Evolutionary conservation across 2,113 vertebrate species (phyloP).

Genomic region (cattle (Bos taurus)): ARS-UCD2.0 NC_037357.1:116478501-116479000

Average conservation of each 20-base stretch:
- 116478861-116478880: not conserved
- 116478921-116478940: not conserved
- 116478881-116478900: not conserved
- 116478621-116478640: constrained; percentile 10
- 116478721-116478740: not conserved
- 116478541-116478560: not conserved
- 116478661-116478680: constrained; percentile 6
- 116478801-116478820: constrained; percentile 4
- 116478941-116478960: not conserved
- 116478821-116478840: not conserved
- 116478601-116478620: not conserved
- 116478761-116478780: not conserved
- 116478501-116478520: not conserved
- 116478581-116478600: not conserved
- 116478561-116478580: not conserved
- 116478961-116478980: not conserved
- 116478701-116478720: not conserved
- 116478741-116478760: not conserved
- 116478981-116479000: not conserved
- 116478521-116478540: not conserved
- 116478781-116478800: not conserved
- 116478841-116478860: not conserved
- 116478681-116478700: constrained; percentile 13
- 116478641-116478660: not conserved
- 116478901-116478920: not conserved